phyloP scores from a whole-genome alignment of 1,140 invertebrate genomes.

The Vollenhovia emeryi region DNA sequence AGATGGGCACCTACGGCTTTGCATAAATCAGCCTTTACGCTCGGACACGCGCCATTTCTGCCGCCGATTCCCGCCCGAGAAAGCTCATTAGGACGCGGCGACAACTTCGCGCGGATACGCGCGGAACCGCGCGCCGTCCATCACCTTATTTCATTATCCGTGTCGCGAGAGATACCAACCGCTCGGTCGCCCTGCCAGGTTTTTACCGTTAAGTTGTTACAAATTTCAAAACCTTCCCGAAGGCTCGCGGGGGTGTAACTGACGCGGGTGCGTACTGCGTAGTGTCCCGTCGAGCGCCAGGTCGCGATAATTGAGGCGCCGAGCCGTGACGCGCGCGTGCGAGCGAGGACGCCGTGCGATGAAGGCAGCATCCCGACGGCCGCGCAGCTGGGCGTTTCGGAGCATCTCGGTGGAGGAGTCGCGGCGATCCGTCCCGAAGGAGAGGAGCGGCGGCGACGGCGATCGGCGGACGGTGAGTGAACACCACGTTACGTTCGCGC shows the following conservation, averaged over 20 bases:
- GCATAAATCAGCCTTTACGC: no score
- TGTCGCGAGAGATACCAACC: background rate
- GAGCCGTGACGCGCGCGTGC: no score
- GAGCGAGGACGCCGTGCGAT: no score
- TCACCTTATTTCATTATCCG: background rate
- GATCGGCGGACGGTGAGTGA: slow-evolving; percentile 5
- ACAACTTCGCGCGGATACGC: background rate
- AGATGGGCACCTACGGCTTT: no score
- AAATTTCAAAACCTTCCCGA: background rate
- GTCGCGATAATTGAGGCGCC: no score
- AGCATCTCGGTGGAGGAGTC: background rate
- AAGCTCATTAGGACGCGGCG: no score
- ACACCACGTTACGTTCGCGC: background rate
- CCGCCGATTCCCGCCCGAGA: background rate
- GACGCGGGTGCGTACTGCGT: no score
- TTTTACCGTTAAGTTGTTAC: background rate
- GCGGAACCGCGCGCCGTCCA: no score
- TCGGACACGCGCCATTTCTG: background rate
- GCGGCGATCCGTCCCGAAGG: background rate
- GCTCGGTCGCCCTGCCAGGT: background rate
- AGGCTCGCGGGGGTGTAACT: no score
- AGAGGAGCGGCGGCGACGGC: background rate
- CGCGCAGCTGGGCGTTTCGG: no score
- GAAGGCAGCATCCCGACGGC: no score
- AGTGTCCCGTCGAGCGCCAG: no score